Evolutionary conservation across 2,113 vertebrate genomes (phyloP).

Genomic region (Hippocampus comes): DNA sequence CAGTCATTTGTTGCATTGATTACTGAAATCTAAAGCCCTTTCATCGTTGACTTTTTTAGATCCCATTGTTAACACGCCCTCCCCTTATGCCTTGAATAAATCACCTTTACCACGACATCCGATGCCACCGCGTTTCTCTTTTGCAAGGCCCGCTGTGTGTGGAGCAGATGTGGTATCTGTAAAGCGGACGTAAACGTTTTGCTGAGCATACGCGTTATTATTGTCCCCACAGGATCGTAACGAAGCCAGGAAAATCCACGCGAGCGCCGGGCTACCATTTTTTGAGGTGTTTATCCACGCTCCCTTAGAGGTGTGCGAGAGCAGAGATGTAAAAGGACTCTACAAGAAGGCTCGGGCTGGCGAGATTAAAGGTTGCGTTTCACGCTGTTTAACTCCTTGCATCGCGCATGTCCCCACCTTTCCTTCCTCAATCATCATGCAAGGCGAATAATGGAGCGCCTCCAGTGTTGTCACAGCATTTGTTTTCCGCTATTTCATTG

Average conservation of each 20-base stretch:
- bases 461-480: not conserved
- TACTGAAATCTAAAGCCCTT: too few species aligned
- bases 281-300: conserved; percentile 94
- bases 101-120: too few species aligned
- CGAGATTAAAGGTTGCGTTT: conserved; percentile 91
- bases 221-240: conserved; percentile 78
- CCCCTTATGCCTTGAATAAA: too few species aligned
- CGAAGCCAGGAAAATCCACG: conserved; percentile 85
- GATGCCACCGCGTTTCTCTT: too few species aligned
- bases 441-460: not conserved
- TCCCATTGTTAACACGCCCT: too few species aligned
- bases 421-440: not conserved
- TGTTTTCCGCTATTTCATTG: conserved; percentile 9
- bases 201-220: not conserved
- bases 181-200: not conserved
- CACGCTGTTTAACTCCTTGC: not conserved
- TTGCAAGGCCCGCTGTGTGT: too few species aligned
- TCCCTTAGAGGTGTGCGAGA: conserved; percentile 89
- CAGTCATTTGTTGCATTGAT: too few species aligned
- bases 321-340: conserved; percentile 95
- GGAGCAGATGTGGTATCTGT: too few species aligned
- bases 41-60: too few species aligned
- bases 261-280: conserved; percentile 82
- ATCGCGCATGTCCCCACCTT: not conserved
- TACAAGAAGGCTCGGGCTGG: conserved; percentile 96